Base-by-base conservation (phyloP, 2,888 invertebrate species). In the Drosophila anomelani region DNA sequence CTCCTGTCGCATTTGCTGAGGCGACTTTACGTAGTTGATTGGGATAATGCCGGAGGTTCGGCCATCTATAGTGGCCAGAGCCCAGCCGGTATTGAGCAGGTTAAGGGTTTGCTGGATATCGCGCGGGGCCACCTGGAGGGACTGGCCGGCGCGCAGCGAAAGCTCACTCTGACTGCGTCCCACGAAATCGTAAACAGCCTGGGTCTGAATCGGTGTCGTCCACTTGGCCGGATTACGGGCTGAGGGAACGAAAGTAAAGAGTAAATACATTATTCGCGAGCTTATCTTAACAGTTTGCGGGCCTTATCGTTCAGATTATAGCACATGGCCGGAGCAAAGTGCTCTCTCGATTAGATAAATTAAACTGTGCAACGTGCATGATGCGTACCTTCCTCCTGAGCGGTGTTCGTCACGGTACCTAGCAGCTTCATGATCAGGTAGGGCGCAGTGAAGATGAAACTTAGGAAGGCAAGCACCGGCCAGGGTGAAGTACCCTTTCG, bases 391-490 rank as follows among this genome's bases (percentile, higher is more conserved):
- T 94, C 94, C 90, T 95, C 95, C 81, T 94, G 93, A 13, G 94
- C 94, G 56, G 92, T 93, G 44, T 91, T 92, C 23, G 93, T 92
- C 1, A 95, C 92, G 0, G 94, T 93, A 32, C 94, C 95, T 72
- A 98, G 92, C 92, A 98, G 94, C 91, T 95, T 96, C 93, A 97
- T 96, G 74, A 98, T 96, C 53, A 99, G 93, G 93, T 98, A 99
- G 0, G 99, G 99, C 12, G 97, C 98, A 0, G 97, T 97, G 58
- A 98, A 94, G 53, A 98, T 95, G 62, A 98, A 95, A 4, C 96
- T 96, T 86, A 98, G 94, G 93, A 99, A 98, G 83, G 98, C 94
- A 4, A 98, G 91, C 13, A 98, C 95, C 0, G 98, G 97, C 98
- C 98, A 98, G 56, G 94, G 94, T 4, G 96, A 95, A 43, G 93